phyloP scores from a whole-genome alignment of 2,113 vertebrate species.

The Mionectes macconnelli region DNA sequence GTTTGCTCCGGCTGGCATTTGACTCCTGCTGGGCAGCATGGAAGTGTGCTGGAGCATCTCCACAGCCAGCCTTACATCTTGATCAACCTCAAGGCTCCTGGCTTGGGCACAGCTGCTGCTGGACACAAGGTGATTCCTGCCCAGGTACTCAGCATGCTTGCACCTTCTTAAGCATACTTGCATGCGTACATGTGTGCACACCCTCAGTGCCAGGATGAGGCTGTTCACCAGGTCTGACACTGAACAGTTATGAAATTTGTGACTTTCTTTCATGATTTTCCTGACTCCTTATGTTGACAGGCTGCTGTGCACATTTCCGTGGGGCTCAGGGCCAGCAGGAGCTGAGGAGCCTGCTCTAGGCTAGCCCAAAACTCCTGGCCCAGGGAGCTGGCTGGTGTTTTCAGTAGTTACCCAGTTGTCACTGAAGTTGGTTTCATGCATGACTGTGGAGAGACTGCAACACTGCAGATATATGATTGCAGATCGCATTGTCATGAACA shows the following conservation, averaged over 20 bases:
- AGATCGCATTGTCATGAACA: not conserved
- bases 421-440: not conserved
- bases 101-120: not conserved
- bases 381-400: not conserved
- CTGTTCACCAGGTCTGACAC: not conserved
- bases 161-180: not conserved
- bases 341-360: not conserved
- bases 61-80: not conserved
- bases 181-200: rapidly evolving
- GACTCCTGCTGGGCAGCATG: not conserved
- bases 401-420: not conserved
- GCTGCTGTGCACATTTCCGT: not conserved
- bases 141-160: not conserved
- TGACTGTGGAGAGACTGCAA: not conserved
- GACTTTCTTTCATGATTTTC: not conserved
- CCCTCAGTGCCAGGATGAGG: not conserved
- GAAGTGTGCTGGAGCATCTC: not conserved
- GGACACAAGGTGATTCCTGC: not conserved
- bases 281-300: not conserved
- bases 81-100: not conserved
- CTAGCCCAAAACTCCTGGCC: not conserved
- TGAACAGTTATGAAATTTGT: not conserved
- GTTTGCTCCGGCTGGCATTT: not conserved
- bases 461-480: not conserved
- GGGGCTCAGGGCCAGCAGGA: not conserved